Evolutionary conservation across 2,797 vertebrate species (phyloP).

Genomic region (Masticophis lateralis): DNA sequence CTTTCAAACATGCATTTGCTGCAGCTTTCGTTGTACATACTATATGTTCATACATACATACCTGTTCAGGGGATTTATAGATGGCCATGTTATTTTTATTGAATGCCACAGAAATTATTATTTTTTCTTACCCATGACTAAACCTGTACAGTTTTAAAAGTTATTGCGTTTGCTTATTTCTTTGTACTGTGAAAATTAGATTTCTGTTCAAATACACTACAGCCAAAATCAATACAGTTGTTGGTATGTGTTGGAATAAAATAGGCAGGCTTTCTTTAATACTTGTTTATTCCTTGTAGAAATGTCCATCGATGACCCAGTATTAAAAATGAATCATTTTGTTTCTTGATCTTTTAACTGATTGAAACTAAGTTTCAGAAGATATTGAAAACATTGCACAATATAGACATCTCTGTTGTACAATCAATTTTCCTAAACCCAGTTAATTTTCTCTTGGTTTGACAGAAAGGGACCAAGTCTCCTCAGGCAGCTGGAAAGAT

Average conservation of each 20-base stretch:
- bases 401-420: conserved; percentile 64
- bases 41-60: conserved; percentile 38
- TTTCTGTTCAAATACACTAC: conserved; percentile 78
- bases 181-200: conserved; percentile 68
- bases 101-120: conserved; percentile 48
- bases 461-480: conserved; percentile 91
- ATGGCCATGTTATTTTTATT: conserved; percentile 23
- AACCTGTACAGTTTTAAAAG: conserved; percentile 68
- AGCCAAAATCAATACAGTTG: conserved; percentile 86
- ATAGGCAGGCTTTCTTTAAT: conserved; percentile 71
- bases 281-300: conserved; percentile 78
- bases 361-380: conserved; percentile 66
- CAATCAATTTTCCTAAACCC: conserved; percentile 84
- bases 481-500: conserved; percentile 92
- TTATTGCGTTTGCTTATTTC: conserved; percentile 67
- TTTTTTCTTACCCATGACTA: conserved; percentile 35
- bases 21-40: conserved; percentile 26
- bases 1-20: conserved; percentile 32
- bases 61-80: conserved; percentile 23
- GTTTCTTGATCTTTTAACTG: conserved; percentile 55
- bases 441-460: conserved; percentile 79
- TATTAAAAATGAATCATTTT: conserved; percentile 62
- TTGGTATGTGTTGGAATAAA: conserved; percentile 71
- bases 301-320: conserved; percentile 65
- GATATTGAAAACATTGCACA: conserved; percentile 57